These are phyloP conservation scores for Pediacus dermestoides DNA, from an alignment of 2,888 invertebrate species.

Conservation along the genomic window DNA sequence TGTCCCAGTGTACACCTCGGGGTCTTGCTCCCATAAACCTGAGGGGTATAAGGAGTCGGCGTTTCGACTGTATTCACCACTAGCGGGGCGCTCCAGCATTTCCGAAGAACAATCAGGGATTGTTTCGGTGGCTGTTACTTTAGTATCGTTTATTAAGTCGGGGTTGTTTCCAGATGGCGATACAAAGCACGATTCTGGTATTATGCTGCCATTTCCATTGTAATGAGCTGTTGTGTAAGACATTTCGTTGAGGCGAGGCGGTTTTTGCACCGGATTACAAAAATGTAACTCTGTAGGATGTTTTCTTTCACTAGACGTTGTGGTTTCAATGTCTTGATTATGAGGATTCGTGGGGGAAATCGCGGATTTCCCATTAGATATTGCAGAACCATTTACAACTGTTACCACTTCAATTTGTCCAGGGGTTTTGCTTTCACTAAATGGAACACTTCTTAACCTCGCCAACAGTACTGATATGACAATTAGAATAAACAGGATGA, in stretches of 20 bases:
- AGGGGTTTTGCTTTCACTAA: slow-evolving; percentile 72
- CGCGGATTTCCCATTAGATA: slow-evolving; percentile 52
- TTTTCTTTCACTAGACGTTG: slow-evolving; percentile 48
- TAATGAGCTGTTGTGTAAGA: slow-evolving; percentile 67
- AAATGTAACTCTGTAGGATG: slow-evolving; percentile 50
- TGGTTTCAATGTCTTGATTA: slow-evolving; percentile 47
- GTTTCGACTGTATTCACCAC: slow-evolving; percentile 76
- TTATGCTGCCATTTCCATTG: slow-evolving; percentile 64
- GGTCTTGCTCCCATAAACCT: slow-evolving; percentile 68
- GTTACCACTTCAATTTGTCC: slow-evolving; percentile 71
- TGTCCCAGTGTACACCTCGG: slow-evolving; percentile 53
- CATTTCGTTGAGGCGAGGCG: slow-evolving; percentile 65
- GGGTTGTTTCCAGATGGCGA: slow-evolving; percentile 79
- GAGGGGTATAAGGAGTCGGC: slow-evolving; percentile 75
- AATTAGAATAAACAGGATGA: slow-evolving; percentile 71
- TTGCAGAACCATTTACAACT: slow-evolving; percentile 53
- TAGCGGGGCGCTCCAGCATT: slow-evolving; percentile 56
- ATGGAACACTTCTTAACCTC: slow-evolving; percentile 68
- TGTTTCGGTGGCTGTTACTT: slow-evolving; percentile 57
- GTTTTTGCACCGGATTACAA: slow-evolving; percentile 68
- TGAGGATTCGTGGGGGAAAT: slow-evolving; percentile 50
- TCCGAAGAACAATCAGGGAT: slow-evolving; percentile 36
- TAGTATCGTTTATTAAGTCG: slow-evolving; percentile 80
- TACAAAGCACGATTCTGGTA: slow-evolving; percentile 64
- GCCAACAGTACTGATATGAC: slow-evolving; percentile 71